phyloP scores from a whole-genome alignment of 2,888 invertebrate genomes.

The Tholera decimalis region DNA sequence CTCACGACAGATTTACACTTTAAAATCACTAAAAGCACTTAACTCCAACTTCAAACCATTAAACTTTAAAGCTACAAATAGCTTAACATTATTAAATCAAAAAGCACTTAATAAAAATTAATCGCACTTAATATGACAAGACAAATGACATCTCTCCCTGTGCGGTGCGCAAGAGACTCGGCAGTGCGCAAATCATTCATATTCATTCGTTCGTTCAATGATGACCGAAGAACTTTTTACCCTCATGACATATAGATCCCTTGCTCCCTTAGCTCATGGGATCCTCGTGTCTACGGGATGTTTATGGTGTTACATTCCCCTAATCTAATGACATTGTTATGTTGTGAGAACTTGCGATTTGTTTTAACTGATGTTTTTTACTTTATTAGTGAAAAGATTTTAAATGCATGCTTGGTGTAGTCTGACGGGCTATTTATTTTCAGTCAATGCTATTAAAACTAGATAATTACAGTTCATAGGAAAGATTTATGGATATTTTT shows the following conservation, averaged over 20 bases:
- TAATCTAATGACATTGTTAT: conserved; percentile 21
- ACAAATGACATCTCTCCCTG: conserved; percentile 30
- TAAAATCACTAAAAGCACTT: conserved; percentile 11
- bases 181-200: conserved; percentile 12
- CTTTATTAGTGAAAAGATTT: neutral
- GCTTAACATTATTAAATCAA: conserved; percentile 17
- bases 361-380: conserved; percentile 8
- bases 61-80: conserved; percentile 36
- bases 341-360: conserved; percentile 18
- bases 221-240: conserved; percentile 7
- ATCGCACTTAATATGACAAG: conserved; percentile 48
- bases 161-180: conserved; percentile 13
- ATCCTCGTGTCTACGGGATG: conserved; percentile 26
- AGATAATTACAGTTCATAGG: neutral
- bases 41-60: conserved; percentile 15
- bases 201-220: neutral
- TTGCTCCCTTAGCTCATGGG: neutral
- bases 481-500: too few relatives aligned
- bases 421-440: neutral
- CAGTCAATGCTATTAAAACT: too few relatives aligned
- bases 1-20: conserved; percentile 2
- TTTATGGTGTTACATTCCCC: conserved; percentile 33
- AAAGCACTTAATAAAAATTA: conserved; percentile 34
- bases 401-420: neutral
- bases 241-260: conserved; percentile 5